A percentile compares a stretch with the other conserved stretches of the same genome.
phyloP scores from a whole-genome alignment of 2,113 vertebrate species.

The Serinus canaria region DNA sequence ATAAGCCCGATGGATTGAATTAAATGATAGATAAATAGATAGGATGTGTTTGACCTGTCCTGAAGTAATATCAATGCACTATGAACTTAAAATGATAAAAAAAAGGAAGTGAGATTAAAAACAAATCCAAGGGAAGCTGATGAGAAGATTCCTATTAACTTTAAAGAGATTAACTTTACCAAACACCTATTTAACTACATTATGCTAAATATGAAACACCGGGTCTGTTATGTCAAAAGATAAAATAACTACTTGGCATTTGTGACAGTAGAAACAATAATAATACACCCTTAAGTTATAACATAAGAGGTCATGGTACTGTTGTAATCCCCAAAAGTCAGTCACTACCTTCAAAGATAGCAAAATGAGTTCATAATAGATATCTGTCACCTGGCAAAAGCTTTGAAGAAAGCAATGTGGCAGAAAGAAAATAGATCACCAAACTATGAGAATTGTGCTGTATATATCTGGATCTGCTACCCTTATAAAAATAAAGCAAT shows the following conservation, averaged over 20 bases:
- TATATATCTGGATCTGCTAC: neutral
- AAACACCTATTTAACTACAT: neutral
- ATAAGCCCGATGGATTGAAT: neutral
- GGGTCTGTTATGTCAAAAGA: fast-evolving
- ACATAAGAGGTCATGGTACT: neutral
- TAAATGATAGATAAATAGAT: neutral
- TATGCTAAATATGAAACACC: neutral
- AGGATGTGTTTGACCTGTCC: neutral
- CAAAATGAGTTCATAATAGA: neutral
- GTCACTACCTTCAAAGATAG: neutral
- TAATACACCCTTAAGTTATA: neutral
- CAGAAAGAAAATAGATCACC: neutral
- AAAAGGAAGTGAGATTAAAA: neutral
- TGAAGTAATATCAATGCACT: neutral
- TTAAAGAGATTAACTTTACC: neutral
- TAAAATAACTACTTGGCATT: neutral
- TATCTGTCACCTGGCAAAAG: neutral
- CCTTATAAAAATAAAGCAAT: neutral
- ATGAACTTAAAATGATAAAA: neutral
- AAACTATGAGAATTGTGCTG: neutral
- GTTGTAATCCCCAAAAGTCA: neutral
- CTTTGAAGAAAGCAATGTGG: neutral
- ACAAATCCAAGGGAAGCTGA: neutral
- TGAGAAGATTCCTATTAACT: neutral
- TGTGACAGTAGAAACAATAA: neutral